Evolutionary conservation across 1,140 invertebrate genomes (phyloP).

Genomic region (Hypsibius dujardini): DNA sequence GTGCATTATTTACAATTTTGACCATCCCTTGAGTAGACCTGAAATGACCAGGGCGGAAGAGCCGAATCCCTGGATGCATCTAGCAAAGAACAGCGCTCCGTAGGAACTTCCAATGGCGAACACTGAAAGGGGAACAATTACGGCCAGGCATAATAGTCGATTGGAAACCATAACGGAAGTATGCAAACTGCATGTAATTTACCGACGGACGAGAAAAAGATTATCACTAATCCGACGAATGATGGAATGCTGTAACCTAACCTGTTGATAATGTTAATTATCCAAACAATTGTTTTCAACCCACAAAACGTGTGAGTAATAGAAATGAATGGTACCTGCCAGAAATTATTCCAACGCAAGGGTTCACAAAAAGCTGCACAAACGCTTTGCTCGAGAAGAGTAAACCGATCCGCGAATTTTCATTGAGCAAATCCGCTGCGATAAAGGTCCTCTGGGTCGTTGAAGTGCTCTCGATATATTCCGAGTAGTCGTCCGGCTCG

Average conservation of each 20-base stretch:
- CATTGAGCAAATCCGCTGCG: conserved; percentile 31
- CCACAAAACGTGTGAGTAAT: conserved; percentile 4
- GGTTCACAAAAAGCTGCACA: conserved; percentile 64
- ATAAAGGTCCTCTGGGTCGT: not conserved
- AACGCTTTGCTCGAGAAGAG: conserved; percentile 68
- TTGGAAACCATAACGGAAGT: conserved; percentile 4
- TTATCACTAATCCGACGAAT: conserved; percentile 57
- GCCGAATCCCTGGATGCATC: conserved; percentile 65
- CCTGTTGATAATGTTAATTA: conserved; percentile 27
- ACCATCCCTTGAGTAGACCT: conserved; percentile 34
- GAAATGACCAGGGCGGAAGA: conserved; percentile 60
- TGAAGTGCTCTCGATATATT: too few species aligned
- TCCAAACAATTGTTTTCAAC: conserved; percentile 2
- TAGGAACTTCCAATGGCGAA: conserved; percentile 65
- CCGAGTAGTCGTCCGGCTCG: too few species aligned
- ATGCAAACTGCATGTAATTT: conserved; percentile 27
- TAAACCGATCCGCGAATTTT: conserved; percentile 57
- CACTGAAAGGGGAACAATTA: conserved; percentile 37
- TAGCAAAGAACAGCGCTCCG: conserved; percentile 50
- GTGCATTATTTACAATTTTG: not conserved
- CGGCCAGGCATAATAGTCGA: not conserved
- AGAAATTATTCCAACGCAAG: conserved; percentile 54
- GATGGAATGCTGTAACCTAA: conserved; percentile 61
- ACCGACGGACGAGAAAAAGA: conserved; percentile 61
- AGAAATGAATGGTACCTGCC: conserved; percentile 31